Evolutionary conservation across 2,113 vertebrate species (phyloP), one percentile per base, ranked within the genome.

Genomic region (Aptenodytes patagonicus): DNA sequence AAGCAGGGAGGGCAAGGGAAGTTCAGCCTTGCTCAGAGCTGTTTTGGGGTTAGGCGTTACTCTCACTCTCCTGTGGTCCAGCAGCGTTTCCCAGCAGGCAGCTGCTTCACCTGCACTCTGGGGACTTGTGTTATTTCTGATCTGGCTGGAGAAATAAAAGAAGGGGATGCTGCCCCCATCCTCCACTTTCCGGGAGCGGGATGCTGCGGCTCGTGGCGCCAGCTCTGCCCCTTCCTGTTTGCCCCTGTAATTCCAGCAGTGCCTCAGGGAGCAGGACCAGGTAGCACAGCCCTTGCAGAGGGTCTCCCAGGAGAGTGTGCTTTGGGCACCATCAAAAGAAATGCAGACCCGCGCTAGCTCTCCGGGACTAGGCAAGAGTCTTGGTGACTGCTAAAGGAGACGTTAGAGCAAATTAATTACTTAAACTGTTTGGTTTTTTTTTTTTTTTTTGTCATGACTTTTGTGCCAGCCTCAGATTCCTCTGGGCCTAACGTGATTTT

Each of bases 51-150:
- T 3, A 1, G 64, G 36, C 0, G 0, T 31, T 60, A 7, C 62
- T 40, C 57, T 13, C 6, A 1, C 60, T 55, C 66, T n/a, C 36
- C 73, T 0, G 0, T 6, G 51, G 6, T 36, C 58, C 79, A 21
- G 86, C 73, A 42, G 83, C 32, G 0, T 34, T 40, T 75, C 55
- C 72, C 83, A 34, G 51, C 36, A 31, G 32, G 72, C 18, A 24
- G 68, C 51, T 11, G 40, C 42, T 65, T 91, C 58, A 13, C 57
- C 71, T 44, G 32, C 28, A 1, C 66, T n/a, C 52, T 9, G 42
- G 47, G 55, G 57, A 40, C 18, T 26, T 4, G 32, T 4, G 31
- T 64, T 40, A 18, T 28, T 52, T 76, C 57, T 70, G 49, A 24
- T 29, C 29, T 25, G 31, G 57, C 44, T 40, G 79, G 44, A 65